These are phyloP conservation scores for Agrotis clavis DNA, from an alignment of 2,888 invertebrate species.

Conservation along the genomic window DNA sequence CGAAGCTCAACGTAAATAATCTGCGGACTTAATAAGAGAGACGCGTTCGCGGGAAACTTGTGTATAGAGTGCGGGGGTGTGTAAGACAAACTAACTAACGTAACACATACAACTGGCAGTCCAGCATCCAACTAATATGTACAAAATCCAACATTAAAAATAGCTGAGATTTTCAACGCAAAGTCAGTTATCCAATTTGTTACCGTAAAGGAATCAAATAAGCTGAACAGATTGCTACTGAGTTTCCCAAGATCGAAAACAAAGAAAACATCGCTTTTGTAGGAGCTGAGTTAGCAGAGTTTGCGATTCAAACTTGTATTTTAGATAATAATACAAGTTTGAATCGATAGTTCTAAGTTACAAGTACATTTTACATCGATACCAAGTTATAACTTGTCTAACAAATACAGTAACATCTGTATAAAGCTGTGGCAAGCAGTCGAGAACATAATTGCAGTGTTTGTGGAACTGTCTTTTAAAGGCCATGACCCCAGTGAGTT, in stretches of 20 bases:
- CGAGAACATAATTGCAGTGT: constrained; percentile 15
- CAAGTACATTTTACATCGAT: constrained; percentile 20
- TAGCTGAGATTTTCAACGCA: constrained; percentile 8
- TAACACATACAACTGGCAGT: constrained; percentile 13
- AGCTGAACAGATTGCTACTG: constrained; percentile 34
- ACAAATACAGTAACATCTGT: constrained; percentile 29
- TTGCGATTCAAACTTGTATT: no score
- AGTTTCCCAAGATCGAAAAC: constrained; percentile 24
- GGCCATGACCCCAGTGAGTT: constrained; percentile 50
- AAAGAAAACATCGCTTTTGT: constrained; percentile 41
- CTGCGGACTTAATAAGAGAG: constrained; percentile 26
- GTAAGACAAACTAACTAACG: constrained; percentile 4
- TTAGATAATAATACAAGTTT: constrained; percentile 30
- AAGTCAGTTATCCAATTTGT: constrained; percentile 41
- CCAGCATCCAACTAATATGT: not conserved
- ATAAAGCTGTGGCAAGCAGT: constrained; percentile 23
- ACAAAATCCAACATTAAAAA: constrained; percentile 2
- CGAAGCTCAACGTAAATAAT: constrained; percentile 30
- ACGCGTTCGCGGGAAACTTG: constrained; percentile 14
- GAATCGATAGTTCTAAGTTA: constrained; percentile 18
- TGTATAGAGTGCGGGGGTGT: constrained; percentile 14
- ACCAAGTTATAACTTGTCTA: constrained; percentile 27
- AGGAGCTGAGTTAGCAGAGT: constrained; percentile 16
- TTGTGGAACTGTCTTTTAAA: constrained; percentile 31
- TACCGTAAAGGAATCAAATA: constrained; percentile 33